A percentile compares a stretch with the other conserved stretches of the same genome.
phyloP scores from a whole-genome alignment of 2,113 vertebrate species.

The Epinephelus cyanopodus region DNA sequence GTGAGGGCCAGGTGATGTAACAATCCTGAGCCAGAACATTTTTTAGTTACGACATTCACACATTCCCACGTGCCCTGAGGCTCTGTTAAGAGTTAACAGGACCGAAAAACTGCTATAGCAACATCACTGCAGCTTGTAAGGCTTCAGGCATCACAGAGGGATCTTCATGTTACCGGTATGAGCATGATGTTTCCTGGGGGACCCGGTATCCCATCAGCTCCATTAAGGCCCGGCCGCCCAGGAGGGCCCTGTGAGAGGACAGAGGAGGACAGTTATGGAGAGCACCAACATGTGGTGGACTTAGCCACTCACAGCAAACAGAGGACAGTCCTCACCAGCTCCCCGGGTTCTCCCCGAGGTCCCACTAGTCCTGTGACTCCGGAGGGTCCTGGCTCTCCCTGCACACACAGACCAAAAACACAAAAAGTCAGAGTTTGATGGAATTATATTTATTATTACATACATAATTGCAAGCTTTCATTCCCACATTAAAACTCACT shows the following conservation, averaged over 20 bases:
- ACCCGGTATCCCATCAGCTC: conserved; percentile 94
- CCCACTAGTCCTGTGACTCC: conserved; percentile 91
- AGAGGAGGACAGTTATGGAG: conserved; percentile 27
- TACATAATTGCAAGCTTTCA: background rate
- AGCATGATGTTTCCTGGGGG: conserved; percentile 96
- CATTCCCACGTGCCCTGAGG: conserved; percentile 22
- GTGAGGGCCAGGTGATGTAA: background rate
- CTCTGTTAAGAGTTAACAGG: conserved; percentile 33
- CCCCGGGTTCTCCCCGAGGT: conserved; percentile 92
- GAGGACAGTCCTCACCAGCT: conserved; percentile 86
- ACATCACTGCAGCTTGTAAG: background rate
- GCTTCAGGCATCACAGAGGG: conserved; percentile 12
- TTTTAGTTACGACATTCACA: conserved; percentile 25
- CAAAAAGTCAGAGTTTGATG: background rate
- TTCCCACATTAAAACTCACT: background rate
- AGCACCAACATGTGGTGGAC: background rate
- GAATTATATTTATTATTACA: background rate
- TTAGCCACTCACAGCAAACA: conserved; percentile 7
- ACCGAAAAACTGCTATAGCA: conserved; percentile 43
- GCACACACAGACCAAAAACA: conserved; percentile 9
- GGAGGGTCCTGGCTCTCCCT: conserved; percentile 86
- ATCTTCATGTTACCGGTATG: conserved; percentile 89
- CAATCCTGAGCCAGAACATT: conserved; percentile 10
- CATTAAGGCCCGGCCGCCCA: conserved; percentile 91
- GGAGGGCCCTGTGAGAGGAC: conserved; percentile 87